Percentiles rank a stretch among this genome's conserved stretches.
Evolutionary conservation across 2,797 vertebrate species (phyloP).

Genomic region (Anguilla anguilla): DNA sequence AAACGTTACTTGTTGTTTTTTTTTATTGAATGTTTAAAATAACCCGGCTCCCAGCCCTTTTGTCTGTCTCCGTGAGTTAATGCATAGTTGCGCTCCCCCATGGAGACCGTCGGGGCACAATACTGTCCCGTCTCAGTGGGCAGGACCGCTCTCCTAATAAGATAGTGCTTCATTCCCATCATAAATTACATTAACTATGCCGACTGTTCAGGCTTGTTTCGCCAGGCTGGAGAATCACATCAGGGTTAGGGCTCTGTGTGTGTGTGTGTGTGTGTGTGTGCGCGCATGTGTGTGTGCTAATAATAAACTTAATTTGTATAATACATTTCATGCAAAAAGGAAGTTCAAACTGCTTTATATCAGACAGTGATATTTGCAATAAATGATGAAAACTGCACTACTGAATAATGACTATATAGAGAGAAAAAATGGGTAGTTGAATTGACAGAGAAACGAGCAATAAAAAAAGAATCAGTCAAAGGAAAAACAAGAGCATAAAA

Average conservation of each 20-base stretch:
- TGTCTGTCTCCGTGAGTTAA: conserved; percentile 36
- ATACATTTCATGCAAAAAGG: no score
- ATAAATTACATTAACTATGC: conserved; percentile 48
- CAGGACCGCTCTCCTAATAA: conserved; percentile 45
- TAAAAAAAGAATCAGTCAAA: neutral
- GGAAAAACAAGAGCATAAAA: neutral
- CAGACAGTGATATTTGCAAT: conserved; percentile 5
- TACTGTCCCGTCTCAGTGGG: conserved; percentile 26
- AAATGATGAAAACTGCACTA: neutral
- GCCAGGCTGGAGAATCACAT: neutral
- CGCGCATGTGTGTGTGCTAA: no score
- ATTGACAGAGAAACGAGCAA: neutral
- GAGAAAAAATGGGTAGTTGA: neutral
- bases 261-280: conserved; percentile 41
- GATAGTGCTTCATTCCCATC: conserved; percentile 51
- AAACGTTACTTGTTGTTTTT: conserved; percentile 20
- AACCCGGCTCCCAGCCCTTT: conserved; percentile 37
- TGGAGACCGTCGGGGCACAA: conserved; percentile 51
- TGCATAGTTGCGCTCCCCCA: conserved; percentile 39
- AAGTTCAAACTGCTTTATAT: neutral
- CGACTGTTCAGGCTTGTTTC: conserved; percentile 1
- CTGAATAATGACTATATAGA: neutral
- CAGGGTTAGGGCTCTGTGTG: neutral
- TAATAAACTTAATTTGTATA: no score
- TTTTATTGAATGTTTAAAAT: conserved; percentile 42